phyloP scores from a whole-genome alignment of 2,113 vertebrate species.

The Cavia porcellus region DNA sequence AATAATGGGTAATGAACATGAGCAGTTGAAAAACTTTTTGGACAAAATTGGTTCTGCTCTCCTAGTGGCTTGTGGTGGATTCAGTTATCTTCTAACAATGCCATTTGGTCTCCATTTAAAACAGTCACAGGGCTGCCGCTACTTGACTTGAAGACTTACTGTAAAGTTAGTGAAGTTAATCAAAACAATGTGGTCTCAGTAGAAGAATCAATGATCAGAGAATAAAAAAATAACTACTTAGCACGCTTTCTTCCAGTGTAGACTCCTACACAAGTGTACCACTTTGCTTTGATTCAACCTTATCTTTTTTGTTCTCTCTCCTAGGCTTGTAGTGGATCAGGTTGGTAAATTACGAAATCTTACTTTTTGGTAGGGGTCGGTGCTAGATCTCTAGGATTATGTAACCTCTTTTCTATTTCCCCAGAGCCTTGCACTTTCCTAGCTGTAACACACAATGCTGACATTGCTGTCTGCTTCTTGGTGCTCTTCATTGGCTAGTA shows the following conservation, averaged over 20 bases:
- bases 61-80: background rate
- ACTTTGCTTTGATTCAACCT: background rate
- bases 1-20: constrained; percentile 54
- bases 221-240: constrained; percentile 8
- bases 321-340: background rate
- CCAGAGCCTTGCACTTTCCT: background rate
- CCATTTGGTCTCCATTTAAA: background rate
- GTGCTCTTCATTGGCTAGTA: background rate
- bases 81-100: background rate
- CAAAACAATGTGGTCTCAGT: background rate
- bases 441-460: background rate
- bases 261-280: background rate
- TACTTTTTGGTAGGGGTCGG: background rate
- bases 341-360: background rate
- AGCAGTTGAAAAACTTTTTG: background rate
- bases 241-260: background rate
- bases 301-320: background rate
- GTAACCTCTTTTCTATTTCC: background rate
- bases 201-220: background rate
- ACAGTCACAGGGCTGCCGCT: background rate
- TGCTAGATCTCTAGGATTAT: background rate
- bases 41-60: background rate
- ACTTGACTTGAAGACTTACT: background rate
- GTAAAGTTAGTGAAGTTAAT: background rate
- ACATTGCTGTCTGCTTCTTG: background rate